Percentiles rank a stretch among this genome's conserved stretches.
Evolutionary conservation across 1,140 invertebrate genomes (phyloP).

Genomic region (Aphis craccivora): DNA sequence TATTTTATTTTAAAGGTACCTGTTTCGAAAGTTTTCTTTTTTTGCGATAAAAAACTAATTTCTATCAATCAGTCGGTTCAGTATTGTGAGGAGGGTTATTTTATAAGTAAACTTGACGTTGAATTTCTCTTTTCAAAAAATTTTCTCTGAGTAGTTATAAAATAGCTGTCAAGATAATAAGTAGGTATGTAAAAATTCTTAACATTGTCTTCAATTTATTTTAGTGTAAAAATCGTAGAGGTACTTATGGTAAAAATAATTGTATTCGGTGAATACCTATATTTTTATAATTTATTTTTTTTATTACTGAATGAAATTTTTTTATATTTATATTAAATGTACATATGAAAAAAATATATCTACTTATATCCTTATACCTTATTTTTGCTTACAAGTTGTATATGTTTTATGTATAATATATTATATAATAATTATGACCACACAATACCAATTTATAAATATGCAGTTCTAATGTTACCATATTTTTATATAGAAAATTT

Average conservation of each 20-base stretch:
- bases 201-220: not conserved
- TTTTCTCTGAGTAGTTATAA: not conserved
- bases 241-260: no score
- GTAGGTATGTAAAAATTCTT: not conserved
- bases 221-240: not conserved
- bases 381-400: no score
- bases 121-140: not conserved
- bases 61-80: not conserved
- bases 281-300: not conserved
- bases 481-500: no score
- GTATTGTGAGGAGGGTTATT: not conserved
- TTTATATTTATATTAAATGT: not conserved
- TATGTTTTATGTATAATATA: no score
- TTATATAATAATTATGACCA: no score
- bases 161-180: not conserved
- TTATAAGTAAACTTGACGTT: not conserved
- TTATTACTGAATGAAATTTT: not conserved
- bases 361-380: no score
- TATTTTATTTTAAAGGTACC: not conserved
- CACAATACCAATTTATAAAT: no score
- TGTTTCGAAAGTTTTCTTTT: not conserved
- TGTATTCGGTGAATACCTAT: not conserved
- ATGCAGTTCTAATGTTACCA: no score
- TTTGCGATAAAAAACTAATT: slow-evolving; percentile 8
- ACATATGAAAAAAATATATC: not conserved